Evolutionary conservation across 2,888 invertebrate genomes (phyloP), one percentile per base, ranked within the genome.

Genomic region (Leptopterna dolabrata): DNA sequence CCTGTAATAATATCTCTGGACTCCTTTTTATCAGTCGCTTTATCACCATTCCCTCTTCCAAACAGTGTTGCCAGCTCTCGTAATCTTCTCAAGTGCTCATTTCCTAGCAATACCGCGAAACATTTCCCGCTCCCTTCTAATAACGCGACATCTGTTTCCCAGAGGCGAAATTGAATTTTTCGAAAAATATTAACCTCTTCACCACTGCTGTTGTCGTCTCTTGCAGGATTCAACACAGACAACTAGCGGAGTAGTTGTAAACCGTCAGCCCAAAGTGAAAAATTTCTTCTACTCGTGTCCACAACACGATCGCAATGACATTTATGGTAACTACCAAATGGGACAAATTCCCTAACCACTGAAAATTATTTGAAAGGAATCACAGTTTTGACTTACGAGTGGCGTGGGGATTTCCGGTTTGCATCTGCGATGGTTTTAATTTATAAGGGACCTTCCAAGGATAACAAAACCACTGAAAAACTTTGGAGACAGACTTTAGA

Each of bases 1-100:
- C 27, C 27, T 9, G 63, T 19, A 63, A 4, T 45, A 24, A 78
- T 45, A 78, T 78, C 78, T 19, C 51, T 24, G 24, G 63, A 24
- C 63, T 63, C 55, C 55, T 11, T 63, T 55, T 63, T 63, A 63
- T 24, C 63, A 63, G 73, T 45, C 78, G 7, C 45, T 24, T 19
- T 45, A 78, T 78, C 45, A 19, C 78, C 19, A 19, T 43, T 45
- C 43, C 45, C 78, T 41, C 19, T 41, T 76, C 43, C 76, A n/a
- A 7, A 13, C 71, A 30, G 29, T 71, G 9, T 19, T 55, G 24
- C 29, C 6, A 19, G n/a, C 41, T 14, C 45, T 45, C 45, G 43
- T 78, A 78, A 78, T 78, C 78, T 78, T 27, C 78, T 78, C 43
- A 78, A 78, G 78, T 78, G 78, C 78, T 78, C 78, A 78, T 78